phyloP scores from a whole-genome alignment of 2,888 invertebrate species.

The Thecocarcelia acutangulata region DNA sequence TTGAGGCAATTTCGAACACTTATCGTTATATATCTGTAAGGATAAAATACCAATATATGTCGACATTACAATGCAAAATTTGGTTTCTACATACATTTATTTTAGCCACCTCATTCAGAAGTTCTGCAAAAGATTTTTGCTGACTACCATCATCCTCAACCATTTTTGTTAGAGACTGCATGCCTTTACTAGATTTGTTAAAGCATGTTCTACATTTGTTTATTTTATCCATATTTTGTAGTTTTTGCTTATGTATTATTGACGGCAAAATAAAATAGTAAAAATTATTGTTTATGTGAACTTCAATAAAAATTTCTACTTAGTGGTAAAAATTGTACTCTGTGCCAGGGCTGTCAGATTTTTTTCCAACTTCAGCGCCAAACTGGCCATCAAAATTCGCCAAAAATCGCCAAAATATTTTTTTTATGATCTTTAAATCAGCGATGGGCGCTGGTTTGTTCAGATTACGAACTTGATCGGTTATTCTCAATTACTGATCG shows the following conservation, averaged over 20 bases:
- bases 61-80: no score
- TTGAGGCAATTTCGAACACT: conserved; percentile 40
- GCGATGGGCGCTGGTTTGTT: no score
- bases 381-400: no score
- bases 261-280: conserved; percentile 10
- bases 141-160: conserved; percentile 15
- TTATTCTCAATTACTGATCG: no score
- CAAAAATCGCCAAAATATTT: no score
- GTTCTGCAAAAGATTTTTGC: conserved; percentile 49
- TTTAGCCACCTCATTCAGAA: conserved; percentile 44
- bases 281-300: background rate
- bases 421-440: no score
- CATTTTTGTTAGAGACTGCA: conserved; percentile 35
- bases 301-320: no score
- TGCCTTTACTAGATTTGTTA: conserved; percentile 43
- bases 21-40: conserved; percentile 29
- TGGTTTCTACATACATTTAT: conserved; percentile 50
- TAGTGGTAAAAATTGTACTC: no score
- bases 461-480: no score
- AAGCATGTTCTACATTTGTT: conserved; percentile 61
- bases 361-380: no score
- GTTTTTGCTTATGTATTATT: conserved; percentile 29
- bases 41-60: background rate
- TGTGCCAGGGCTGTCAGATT: no score
- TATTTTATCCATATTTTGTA: conserved; percentile 41